Evolutionary conservation across 2,113 vertebrate genomes (phyloP).

Genomic region (Psilopsiagon aurifrons): DNA sequence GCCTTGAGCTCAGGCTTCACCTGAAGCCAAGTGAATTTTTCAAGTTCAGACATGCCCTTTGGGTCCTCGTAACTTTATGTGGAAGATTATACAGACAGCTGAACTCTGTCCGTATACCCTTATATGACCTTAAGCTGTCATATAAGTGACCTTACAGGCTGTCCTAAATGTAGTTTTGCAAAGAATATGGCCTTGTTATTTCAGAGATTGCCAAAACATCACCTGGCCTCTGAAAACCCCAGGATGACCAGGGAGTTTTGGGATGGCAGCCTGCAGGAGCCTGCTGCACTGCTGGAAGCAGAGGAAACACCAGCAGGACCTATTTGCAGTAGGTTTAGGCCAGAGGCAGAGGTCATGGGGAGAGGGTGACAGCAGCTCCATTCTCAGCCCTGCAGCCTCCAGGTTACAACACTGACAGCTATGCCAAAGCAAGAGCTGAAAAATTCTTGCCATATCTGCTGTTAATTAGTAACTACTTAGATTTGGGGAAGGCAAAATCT

Average conservation of each 20-base stretch:
- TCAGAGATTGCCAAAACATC: not conserved
- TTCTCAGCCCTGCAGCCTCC: fast-evolving
- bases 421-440: not conserved
- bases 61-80: not conserved
- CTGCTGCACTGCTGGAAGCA: not conserved
- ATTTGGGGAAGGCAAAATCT: not conserved
- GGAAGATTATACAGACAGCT: not conserved
- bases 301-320: not conserved
- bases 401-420: fast-evolving
- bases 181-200: not conserved
- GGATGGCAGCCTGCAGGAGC: not conserved
- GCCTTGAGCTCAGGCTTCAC: not conserved
- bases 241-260: not conserved
- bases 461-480: constrained; percentile 7
- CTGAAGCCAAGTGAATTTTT: not conserved
- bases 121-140: not conserved
- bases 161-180: not conserved
- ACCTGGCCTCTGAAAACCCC: not conserved
- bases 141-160: not conserved
- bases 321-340: not conserved
- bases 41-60: not conserved
- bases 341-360: not conserved
- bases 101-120: not conserved
- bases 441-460: not conserved
- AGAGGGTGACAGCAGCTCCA: fast-evolving